Evolutionary conservation across 2,797 vertebrate genomes (phyloP), one percentile per base, ranked within the genome.

Genomic region (Knipowitschia caucasica): DNA sequence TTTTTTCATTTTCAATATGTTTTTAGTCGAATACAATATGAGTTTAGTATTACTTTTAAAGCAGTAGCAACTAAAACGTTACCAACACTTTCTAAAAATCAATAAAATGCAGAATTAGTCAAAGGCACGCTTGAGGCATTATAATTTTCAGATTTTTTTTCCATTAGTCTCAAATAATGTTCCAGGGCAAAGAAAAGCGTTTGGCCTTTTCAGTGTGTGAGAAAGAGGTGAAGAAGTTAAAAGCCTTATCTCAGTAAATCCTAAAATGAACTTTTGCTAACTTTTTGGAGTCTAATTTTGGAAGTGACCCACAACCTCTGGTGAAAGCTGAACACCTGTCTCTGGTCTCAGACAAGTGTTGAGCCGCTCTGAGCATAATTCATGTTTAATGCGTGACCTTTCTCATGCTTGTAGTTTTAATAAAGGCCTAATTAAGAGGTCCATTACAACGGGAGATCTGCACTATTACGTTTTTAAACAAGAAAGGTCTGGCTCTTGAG

Each of bases 371-470:
- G 53, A 51, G 38, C 57, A 51, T 30, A 17, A 49, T 56, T 53
- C 27, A 29, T 15, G 11, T 43, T 53, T 74, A 70, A 80, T 71
- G 50, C 56, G 46, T 74, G 69, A 70, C 76, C 75, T 78, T 86
- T 78, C 34, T 42, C 17, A 20, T 12, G 44, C 31, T 29, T 20
- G 2, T 2, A 2, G 31, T 7, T 11, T 57, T 67, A 67, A 69
- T 57, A 71, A 74, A 73, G 58, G 36, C 27, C 59, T 71, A 57
- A 81, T 76, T 65, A 68, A 70, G 62, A 52, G 38, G 24, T 31
- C 29, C 46, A 61, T 64, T 69, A 71, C 8, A 61, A 59, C 67
- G 33, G 31, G 39, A 77, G 50, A 66, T 52, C 39, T 45, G 51
- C 51, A 67, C 68, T 64, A 64, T 80, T 72, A 77, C 14, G 45